Conservation (phyloP, 2,888 invertebrate species). For the Heliconius charithonia region DNA sequence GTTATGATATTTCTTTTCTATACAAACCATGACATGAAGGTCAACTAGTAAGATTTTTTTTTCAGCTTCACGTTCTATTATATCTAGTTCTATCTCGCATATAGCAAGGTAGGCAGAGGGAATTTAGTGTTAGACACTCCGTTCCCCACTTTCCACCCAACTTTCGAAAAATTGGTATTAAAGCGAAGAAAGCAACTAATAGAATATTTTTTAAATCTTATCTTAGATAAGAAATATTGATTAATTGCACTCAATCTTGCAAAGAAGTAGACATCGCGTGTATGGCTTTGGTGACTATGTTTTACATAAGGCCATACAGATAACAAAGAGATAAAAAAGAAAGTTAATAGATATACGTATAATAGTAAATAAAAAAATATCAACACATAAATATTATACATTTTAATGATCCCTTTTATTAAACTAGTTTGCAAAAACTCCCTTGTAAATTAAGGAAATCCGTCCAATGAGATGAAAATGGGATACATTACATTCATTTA, state of each 20-base stretch:
- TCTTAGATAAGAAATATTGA: neutral
- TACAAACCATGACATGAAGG: neutral
- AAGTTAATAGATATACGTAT: neutral
- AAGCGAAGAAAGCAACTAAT: neutral
- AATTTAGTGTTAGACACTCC: too few species aligned
- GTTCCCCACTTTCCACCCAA: too few species aligned
- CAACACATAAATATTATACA: neutral
- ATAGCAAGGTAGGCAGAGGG: too few species aligned
- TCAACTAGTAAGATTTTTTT: neutral
- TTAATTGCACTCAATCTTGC: neutral
- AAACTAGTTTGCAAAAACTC: neutral
- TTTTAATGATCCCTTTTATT: neutral
- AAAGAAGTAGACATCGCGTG: neutral
- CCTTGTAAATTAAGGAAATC: conserved; percentile 17
- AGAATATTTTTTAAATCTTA: neutral
- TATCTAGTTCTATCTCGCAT: too few species aligned
- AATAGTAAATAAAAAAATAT: neutral
- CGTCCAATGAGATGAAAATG: conserved; percentile 3
- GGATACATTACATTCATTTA: neutral
- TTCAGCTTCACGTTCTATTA: too few species aligned
- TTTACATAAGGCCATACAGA: neutral
- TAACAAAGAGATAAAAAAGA: neutral
- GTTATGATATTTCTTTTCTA: conserved; percentile 1
- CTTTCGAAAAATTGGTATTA: too few species aligned
- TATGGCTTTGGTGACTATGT: neutral